Base-by-base conservation (phyloP, 2,888 invertebrate species). In the Campoplex capitator region DNA sequence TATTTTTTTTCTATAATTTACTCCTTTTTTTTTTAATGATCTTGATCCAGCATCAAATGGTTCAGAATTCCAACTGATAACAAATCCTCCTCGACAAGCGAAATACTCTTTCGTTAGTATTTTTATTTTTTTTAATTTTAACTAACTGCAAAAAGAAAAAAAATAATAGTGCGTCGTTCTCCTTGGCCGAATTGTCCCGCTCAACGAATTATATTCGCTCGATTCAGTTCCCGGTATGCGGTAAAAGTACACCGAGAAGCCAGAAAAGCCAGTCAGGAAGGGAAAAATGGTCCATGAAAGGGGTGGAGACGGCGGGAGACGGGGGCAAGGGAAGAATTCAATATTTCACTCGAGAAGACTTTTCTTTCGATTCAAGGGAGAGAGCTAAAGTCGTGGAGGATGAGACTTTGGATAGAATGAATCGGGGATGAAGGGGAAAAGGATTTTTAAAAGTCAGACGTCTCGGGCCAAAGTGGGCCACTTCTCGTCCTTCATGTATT, bases 361-460 rank as follows among this genome's bases (percentile, higher is more conserved):
- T 73, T 38, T 45, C 80, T 73, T 67, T 68, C 78, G 78, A 73
- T 79, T 56, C 75, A 71, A 38, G 77, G 74, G 35, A 65, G 54
- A 65, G 54, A 65, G 73, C 75, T 62, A 74, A 83, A 75, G 79
- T 78, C 82, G 56, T 65, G 56, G 38, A 42, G 48, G 68, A 62
- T 32, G 16, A 68, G 62, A 28, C 38, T 56, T 70, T 35, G 48
- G 56, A 68, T 67, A 67, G 76, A 75, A 81, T 79, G 78, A 70
- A 67, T 70, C 32, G 38, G 38, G 70, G 70, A 79, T 70, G 42
- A 83, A 51, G 73, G 42, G 28, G 68, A 62, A 70, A 84, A 84
- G 83, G 75, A 79, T 83, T 74, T 86, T 86, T 79, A 83, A 86
- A 86, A 86, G 83, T 86, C 85, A 71, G 75, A 76, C 75, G 78